Evolutionary conservation across 2,797 vertebrate species (phyloP).

Genomic region (Cephalopachus bancanus): DNA sequence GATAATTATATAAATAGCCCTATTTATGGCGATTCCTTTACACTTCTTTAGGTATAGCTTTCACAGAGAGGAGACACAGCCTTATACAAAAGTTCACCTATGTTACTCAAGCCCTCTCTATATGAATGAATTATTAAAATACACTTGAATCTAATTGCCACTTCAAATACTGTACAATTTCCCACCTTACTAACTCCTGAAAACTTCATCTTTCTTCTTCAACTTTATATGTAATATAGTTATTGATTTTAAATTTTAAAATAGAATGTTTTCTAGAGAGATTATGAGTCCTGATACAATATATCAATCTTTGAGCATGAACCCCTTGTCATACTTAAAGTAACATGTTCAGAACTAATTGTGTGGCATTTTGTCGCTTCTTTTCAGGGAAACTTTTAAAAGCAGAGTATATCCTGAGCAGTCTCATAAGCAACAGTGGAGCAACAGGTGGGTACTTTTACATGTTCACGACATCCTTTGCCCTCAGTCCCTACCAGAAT

Average conservation of each 20-base stretch:
- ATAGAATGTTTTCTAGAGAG: neutral
- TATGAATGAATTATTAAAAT: neutral
- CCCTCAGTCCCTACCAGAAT: rapidly evolving
- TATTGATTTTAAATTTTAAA: neutral
- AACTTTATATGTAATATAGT: neutral
- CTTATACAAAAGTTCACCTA: neutral
- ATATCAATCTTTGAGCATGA: neutral
- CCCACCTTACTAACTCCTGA: neutral
- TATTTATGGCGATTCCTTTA: neutral
- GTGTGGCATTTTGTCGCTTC: conserved; percentile 31
- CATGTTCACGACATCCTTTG: neutral
- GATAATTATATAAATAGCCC: neutral
- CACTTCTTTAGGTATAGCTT: neutral
- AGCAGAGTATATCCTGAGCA: conserved; percentile 96
- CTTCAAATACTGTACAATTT: neutral
- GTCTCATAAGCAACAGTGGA: conserved; percentile 93
- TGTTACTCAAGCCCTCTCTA: neutral
- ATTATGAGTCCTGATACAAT: neutral
- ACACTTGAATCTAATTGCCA: neutral
- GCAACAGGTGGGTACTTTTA: conserved; percentile 90
- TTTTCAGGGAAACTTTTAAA: conserved; percentile 95
- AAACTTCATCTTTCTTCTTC: neutral
- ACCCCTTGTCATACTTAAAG: neutral
- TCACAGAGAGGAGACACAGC: neutral
- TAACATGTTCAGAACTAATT: neutral